A percentile compares a stretch with the other conserved stretches of the same genome.
These are phyloP conservation scores for Turritopsis rubra DNA, from an alignment of 30 jellyfish, hydroid and myxozoan species.

Conservation along the genomic window DNA sequence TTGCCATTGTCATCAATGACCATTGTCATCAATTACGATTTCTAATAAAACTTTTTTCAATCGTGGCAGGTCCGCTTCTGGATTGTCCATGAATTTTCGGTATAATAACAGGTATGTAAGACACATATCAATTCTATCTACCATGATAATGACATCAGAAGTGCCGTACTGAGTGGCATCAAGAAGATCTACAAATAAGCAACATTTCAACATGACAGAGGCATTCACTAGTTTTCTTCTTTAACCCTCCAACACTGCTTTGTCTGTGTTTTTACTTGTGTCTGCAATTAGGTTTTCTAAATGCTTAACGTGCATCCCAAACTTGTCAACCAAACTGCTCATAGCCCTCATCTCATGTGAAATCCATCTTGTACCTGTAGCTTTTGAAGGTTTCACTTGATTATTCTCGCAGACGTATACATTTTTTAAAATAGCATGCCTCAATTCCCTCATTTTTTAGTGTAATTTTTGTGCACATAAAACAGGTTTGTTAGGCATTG, in stretches of 20 bases:
- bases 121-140: background rate
- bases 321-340: background rate
- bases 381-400: conserved; percentile 6
- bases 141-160: background rate
- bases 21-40: background rate
- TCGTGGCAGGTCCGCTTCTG: background rate
- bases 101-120: background rate
- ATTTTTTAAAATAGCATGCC: conserved; percentile 2
- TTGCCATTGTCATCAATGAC: no score
- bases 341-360: background rate
- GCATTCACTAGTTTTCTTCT: background rate
- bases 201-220: background rate
- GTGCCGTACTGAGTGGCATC: background rate
- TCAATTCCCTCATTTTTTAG: background rate
- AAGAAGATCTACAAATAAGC: background rate
- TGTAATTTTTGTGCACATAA: background rate
- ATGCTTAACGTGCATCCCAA: background rate
- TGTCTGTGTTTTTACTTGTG: conserved; percentile 9
- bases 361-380: conserved; percentile 27
- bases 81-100: background rate
- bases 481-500: background rate
- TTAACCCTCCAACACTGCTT: conserved; percentile 6
- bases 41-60: background rate
- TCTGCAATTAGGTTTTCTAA: conserved; percentile 3
- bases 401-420: background rate